These are phyloP conservation scores for Hypotaenidia philippensis DNA, from an alignment of 2,797 vertebrate species.

Conservation along the genomic window DNA sequence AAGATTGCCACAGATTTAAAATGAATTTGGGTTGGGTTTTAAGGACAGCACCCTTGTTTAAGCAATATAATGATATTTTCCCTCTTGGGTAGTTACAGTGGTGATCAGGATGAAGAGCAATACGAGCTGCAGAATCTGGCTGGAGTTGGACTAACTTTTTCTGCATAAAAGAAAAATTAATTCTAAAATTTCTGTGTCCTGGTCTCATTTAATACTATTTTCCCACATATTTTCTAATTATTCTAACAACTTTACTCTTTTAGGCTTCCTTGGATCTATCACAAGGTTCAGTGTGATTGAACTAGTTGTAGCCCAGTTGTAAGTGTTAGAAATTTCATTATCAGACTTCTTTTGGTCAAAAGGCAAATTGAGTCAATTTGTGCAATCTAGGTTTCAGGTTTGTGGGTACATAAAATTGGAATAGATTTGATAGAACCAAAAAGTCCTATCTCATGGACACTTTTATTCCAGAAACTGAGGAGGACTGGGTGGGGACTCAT, in stretches of 20 bases:
- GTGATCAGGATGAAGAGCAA: background rate
- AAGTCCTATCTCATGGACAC: background rate
- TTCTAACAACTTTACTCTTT: background rate
- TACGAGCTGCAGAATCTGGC: background rate
- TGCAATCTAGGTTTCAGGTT: background rate
- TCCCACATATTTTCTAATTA: background rate
- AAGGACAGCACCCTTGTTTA: background rate
- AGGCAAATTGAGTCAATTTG: background rate
- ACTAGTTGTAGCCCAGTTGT: background rate
- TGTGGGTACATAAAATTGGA: background rate
- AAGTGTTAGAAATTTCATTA: background rate
- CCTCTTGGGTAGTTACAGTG: background rate
- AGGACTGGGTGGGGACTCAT: background rate
- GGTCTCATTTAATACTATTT: background rate
- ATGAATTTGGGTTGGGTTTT: background rate
- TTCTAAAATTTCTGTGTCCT: background rate
- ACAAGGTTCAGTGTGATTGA: background rate
- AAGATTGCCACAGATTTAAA: background rate
- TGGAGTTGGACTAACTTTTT: background rate
- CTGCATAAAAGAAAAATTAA: background rate
- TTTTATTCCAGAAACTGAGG: background rate
- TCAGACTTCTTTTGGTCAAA: background rate
- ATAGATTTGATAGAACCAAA: background rate
- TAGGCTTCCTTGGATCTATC: background rate
- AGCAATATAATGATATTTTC: background rate